These are phyloP conservation scores for Tupaia chinensis DNA, from an alignment of 2,113 vertebrate species.

Conservation along the genomic window DNA sequence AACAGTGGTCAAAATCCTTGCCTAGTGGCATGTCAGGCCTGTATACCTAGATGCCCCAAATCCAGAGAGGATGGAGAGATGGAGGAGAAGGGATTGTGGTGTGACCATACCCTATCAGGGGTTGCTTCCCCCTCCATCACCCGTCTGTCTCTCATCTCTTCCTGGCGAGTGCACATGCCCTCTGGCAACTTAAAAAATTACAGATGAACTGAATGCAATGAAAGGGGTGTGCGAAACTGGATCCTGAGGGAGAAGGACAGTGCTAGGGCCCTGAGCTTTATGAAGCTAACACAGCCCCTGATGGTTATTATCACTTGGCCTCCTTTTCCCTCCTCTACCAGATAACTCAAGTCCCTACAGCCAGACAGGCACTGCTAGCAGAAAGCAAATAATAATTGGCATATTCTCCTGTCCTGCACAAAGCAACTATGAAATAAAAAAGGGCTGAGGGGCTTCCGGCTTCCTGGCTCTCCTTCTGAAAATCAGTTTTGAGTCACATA, in stretches of 20 bases:
- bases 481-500: slow-evolving; percentile 6
- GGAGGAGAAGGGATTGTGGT: too few relatives aligned
- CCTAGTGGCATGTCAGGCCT: too few relatives aligned
- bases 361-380: background rate
- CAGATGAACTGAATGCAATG: background rate
- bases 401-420: background rate
- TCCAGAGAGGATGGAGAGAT: too few relatives aligned
- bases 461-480: background rate
- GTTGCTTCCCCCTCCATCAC: too few relatives aligned
- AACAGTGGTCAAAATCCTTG: too few relatives aligned
- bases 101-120: too few relatives aligned
- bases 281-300: background rate
- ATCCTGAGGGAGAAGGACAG: background rate
- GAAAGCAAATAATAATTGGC: background rate
- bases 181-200: background rate
- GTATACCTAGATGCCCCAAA: too few relatives aligned
- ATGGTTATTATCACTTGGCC: background rate
- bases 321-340: background rate
- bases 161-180: too few relatives aligned
- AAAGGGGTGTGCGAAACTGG: background rate
- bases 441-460: background rate
- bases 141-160: too few relatives aligned
- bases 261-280: background rate
- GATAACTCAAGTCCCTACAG: background rate
- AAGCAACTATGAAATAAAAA: background rate